Base-by-base conservation (phyloP, 64 coral and sea anemone species). In the Pocillopora verrucosa region DNA sequence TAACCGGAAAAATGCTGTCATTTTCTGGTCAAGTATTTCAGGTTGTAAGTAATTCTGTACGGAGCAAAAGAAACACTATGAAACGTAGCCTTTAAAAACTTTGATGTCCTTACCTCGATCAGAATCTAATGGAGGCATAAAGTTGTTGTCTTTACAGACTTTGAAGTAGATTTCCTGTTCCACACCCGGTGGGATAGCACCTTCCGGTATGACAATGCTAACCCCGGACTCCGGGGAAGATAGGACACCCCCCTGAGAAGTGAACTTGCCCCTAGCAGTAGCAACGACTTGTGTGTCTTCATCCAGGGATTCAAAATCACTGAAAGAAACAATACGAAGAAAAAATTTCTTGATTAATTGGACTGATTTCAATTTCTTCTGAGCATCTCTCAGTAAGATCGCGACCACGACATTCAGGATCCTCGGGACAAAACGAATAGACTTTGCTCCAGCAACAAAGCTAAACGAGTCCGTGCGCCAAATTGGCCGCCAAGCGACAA, bases 131-230 rank as follows among this genome's bases (percentile, higher is more conserved):
- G 97, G 97, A 16, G 97, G 97, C 97, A 95, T 95, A 16, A 99
- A 91, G 77, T 93, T 95, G 88, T 95, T 99, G 79, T 99, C 97
- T 76, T 95, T 99, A 72, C 97, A 95, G n/a, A 99, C 97, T 93
- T 99, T 99, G 80, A 99, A 99, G 88, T 99, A 99, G 36, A 99
- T 99, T 88, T 99, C 97, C 60, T 99, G 97, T 84, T 99, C 97
- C 26, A 86, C 41, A 72, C 94, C 94, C 60, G 64, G 14, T 11
- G 93, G 93, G 58, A 99, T 99, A 26, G 97, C 97, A 16, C 97
- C 97, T 72, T 95, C 91, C 24, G 97, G 97, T n/a, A 99, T 95
- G 36, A 89, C 80, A 69, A 99, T 99, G 87, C 97, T 99, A 74
- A 99, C 97, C 34, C 97, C 97, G 1, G 97, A 93, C 84, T 99